Evolutionary conservation across 2,797 vertebrate species (phyloP).

Genomic region (Acanthiza pusilla): DNA sequence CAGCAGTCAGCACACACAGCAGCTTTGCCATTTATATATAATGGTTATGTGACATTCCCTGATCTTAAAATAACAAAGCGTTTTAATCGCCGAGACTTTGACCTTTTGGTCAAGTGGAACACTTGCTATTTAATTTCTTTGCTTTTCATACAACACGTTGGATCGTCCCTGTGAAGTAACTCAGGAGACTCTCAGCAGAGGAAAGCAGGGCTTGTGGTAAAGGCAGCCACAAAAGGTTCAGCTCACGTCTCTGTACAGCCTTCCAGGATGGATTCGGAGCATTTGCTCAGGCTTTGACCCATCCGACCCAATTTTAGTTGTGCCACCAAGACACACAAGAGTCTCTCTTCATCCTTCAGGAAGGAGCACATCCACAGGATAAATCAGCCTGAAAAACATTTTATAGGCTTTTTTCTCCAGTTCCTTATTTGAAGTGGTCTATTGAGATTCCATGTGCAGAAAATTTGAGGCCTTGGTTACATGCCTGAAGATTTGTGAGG

Average conservation of each 20-base stretch:
- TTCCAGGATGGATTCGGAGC: not conserved
- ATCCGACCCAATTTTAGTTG: accelerated
- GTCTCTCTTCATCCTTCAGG: not conserved
- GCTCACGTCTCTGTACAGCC: not conserved
- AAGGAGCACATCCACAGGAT: not conserved
- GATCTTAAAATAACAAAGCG: slow-evolving; percentile 51
- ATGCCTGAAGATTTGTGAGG: not conserved
- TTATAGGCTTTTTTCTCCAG: not conserved
- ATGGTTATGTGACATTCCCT: slow-evolving; percentile 54
- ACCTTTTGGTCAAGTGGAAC: slow-evolving; percentile 61
- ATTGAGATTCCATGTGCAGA: accelerated
- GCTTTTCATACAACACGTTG: slow-evolving; percentile 1
- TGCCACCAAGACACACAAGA: not conserved
- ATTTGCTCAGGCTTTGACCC: not conserved
- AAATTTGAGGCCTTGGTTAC: not conserved
- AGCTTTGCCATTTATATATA: slow-evolving; percentile 53
- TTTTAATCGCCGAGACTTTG: slow-evolving; percentile 57
- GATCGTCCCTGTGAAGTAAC: not conserved
- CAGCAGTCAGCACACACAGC: not conserved
- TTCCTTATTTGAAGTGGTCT: not conserved
- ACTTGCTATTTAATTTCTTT: slow-evolving; percentile 59
- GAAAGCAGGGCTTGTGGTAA: not conserved
- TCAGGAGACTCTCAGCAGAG: not conserved
- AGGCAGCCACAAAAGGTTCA: not conserved
- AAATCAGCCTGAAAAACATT: not conserved